These are phyloP conservation scores for Phoeniculus purpureus DNA, from an alignment of 2,797 vertebrate species.

Conservation along the genomic window DNA sequence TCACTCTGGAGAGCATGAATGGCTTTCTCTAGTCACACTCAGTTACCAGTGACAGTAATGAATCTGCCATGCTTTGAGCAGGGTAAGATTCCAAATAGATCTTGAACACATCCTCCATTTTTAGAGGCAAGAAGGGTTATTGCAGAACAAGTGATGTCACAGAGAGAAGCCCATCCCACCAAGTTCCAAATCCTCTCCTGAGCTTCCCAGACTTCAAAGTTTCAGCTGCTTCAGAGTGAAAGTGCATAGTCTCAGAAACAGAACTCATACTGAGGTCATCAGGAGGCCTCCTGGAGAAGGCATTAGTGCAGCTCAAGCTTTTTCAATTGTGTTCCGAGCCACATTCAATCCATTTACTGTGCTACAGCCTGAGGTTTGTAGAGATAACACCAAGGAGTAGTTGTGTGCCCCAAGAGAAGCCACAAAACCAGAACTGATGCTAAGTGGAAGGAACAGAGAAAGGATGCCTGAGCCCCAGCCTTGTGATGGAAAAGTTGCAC, in stretches of 20 bases:
- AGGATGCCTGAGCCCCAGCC: not conserved
- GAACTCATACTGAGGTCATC: not conserved
- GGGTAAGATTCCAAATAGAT: not conserved
- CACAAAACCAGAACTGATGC: not conserved
- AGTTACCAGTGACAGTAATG: not conserved
- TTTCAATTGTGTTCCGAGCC: not conserved
- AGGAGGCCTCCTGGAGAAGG: not conserved
- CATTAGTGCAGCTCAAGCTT: not conserved
- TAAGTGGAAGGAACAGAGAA: not conserved
- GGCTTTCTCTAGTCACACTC: not conserved
- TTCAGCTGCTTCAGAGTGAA: constrained; percentile 25
- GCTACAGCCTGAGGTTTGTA: not conserved
- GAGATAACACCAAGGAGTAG: not conserved
- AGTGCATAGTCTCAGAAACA: not conserved
- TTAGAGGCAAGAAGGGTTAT: not conserved
- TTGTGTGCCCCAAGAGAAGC: constrained; percentile 2
- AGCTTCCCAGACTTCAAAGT: constrained; percentile 10
- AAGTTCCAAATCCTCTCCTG: not conserved
- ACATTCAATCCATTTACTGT: not conserved
- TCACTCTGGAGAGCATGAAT: not conserved
- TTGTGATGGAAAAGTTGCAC: not conserved
- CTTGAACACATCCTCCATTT: not conserved
- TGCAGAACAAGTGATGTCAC: not conserved
- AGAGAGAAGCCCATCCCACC: not conserved
- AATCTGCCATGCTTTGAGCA: not conserved